Conservation (phyloP, 30 jellyfish, hydroid and myxozoan species). For the Aurelia sp. region DNA sequence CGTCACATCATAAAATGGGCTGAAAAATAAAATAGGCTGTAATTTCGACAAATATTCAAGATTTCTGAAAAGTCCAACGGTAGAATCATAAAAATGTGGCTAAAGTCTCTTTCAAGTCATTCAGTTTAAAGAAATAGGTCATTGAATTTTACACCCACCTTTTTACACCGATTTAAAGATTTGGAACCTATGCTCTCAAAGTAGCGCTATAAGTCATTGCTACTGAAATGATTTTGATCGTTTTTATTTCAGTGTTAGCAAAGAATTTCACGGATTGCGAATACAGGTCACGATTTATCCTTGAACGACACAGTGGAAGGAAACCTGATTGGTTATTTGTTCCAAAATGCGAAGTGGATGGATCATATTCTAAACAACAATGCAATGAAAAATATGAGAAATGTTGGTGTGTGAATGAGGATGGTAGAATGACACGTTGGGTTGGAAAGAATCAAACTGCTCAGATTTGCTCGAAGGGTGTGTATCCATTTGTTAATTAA, state of each 20-base stretch:
- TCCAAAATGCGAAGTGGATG: slow-evolving; percentile 71
- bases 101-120: no score
- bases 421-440: slow-evolving; percentile 71
- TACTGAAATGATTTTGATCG: neutral
- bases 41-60: no score
- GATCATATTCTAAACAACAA: slow-evolving; percentile 56
- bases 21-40: no score
- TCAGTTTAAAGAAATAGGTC: no score
- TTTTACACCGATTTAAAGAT: no score
- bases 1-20: no score
- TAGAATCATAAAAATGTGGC: no score
- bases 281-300: slow-evolving; percentile 43
- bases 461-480: slow-evolving; percentile 42
- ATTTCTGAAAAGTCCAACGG: no score
- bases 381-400: slow-evolving; percentile 45
- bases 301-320: slow-evolving; percentile 23
- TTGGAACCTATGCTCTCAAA: no score
- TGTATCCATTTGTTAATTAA: neutral
- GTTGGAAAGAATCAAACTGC: slow-evolving; percentile 30
- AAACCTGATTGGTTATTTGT: slow-evolving; percentile 33
- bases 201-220: no score
- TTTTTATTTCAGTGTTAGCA: slow-evolving; percentile 35
- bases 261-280: slow-evolving; percentile 49
- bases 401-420: slow-evolving; percentile 73
- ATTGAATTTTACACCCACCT: no score